Conservation (phyloP, 2,888 invertebrate genomes). For the Notodonta dromedarius region DNA sequence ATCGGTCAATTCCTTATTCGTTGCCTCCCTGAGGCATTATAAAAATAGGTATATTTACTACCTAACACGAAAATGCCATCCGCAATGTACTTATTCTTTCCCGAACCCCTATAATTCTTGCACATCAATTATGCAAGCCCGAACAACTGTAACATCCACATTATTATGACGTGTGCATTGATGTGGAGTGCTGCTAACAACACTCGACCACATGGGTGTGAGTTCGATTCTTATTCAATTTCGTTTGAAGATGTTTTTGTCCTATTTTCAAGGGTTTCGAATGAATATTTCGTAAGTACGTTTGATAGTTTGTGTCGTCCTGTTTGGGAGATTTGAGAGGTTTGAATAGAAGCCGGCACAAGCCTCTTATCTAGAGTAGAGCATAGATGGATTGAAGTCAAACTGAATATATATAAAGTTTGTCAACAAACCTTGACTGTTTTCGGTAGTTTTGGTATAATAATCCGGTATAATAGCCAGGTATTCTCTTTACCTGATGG, state of each 20-base stretch:
- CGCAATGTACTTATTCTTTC: constrained; percentile 25
- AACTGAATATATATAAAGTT: too few species aligned
- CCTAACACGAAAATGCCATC: not conserved
- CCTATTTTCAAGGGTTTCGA: constrained; percentile 34
- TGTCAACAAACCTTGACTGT: too few species aligned
- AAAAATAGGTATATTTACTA: not conserved
- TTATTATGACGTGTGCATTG: constrained; percentile 70
- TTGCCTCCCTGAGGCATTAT: not conserved
- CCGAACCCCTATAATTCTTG: constrained; percentile 68
- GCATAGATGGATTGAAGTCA: too few species aligned
- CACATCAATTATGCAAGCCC: constrained; percentile 67
- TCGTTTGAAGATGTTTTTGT: constrained; percentile 70
- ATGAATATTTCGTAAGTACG: constrained; percentile 39
- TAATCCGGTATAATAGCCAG: too few species aligned
- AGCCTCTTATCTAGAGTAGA: too few species aligned
- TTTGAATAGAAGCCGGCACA: too few species aligned
- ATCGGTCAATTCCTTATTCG: not conserved
- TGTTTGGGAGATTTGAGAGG: constrained; percentile 13
- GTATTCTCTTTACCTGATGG: too few species aligned
- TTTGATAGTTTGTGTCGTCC: constrained; percentile 35
- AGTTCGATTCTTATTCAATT: constrained; percentile 72
- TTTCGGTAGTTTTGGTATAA: too few species aligned
- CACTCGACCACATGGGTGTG: constrained; percentile 77
- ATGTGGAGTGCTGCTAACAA: constrained; percentile 53
- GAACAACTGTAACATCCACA: constrained; percentile 58